A percentile compares a stretch with the other conserved stretches of the same genome.
Conservation (phyloP, 2,797 vertebrate genomes). For the Macropus fuliginosus region DNA sequence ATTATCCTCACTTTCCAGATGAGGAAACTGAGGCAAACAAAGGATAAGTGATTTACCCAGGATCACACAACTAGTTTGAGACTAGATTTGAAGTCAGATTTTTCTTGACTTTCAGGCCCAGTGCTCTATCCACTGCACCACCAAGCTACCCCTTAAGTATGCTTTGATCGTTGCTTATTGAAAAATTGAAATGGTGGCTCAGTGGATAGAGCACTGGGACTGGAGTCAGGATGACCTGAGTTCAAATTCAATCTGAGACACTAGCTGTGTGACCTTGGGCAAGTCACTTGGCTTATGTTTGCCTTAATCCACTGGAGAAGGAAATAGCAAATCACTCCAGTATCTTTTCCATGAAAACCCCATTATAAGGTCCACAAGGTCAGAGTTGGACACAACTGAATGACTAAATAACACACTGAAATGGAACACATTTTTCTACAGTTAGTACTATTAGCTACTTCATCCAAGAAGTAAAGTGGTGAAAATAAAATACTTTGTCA, state of each 20-base stretch:
- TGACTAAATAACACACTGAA: neutral
- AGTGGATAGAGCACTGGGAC: neutral
- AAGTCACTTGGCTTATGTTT: neutral
- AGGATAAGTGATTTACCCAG: neutral
- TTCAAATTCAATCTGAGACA: neutral
- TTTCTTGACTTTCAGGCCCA: neutral
- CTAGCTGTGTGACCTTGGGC: neutral
- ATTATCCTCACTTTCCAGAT: neutral
- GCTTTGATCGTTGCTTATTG: neutral
- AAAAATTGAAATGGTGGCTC: neutral
- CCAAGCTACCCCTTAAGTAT: neutral
- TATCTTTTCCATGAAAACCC: neutral
- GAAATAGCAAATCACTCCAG: neutral
- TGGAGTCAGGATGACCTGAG: neutral
- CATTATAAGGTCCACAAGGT: neutral
- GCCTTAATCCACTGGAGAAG: neutral
- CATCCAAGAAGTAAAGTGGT: neutral
- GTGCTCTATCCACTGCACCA: neutral
- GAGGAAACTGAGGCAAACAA: neutral
- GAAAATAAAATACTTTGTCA: neutral
- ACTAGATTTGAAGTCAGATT: neutral
- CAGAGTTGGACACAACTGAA: neutral
- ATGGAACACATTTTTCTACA: neutral
- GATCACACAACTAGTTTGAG: neutral
- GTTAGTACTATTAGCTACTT: neutral